Conservation (phyloP, 2,888 invertebrate species). For the Cerastoderma edule region DNA sequence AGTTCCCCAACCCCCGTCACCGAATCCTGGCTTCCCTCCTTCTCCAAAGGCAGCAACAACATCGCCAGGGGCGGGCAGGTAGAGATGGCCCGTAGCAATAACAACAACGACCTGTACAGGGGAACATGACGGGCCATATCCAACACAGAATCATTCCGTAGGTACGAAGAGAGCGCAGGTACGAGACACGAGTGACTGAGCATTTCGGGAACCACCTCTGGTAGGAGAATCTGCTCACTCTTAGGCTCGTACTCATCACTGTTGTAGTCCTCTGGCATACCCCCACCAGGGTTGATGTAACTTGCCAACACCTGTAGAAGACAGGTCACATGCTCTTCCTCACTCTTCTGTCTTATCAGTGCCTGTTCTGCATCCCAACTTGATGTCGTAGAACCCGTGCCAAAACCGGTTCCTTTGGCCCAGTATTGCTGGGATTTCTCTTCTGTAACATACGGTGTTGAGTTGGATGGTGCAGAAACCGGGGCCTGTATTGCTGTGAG, state of each 20-base stretch:
- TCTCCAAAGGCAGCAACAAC: conserved; percentile 86
- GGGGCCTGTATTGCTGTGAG: conserved; percentile 79
- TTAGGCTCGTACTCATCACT: conserved; percentile 53
- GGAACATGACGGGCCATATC: conserved; percentile 99
- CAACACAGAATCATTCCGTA: conserved; percentile 97
- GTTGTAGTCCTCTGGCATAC: conserved; percentile 72
- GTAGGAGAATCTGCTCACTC: conserved; percentile 67
- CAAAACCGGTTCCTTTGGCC: conserved; percentile 98
- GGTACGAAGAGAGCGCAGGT: conserved; percentile 94
- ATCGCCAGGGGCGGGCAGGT: conserved; percentile 86
- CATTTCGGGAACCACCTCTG: conserved; percentile 89
- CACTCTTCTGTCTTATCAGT: conserved; percentile 93
- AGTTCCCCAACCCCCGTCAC: conserved; percentile 89
- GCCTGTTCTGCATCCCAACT: conserved; percentile 99
- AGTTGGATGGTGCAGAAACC: conserved; percentile 66
- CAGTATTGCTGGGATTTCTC: conserved; percentile 87
- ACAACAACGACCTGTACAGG: conserved; percentile 92
- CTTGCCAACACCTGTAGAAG: conserved; percentile 91
- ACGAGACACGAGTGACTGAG: conserved; percentile 93
- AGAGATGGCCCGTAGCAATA: conserved; percentile 90
- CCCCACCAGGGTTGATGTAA: conserved; percentile 90
- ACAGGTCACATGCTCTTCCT: conserved; percentile 97
- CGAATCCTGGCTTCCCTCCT: conserved; percentile 81
- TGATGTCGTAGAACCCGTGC: conserved; percentile 96
- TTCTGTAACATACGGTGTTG: conserved; percentile 67